A percentile compares a stretch with the other conserved stretches of the same genome.
These are phyloP conservation scores for Styela plicata DNA, from an alignment of 23 tunicate genomes.

Conservation along the genomic window DNA sequence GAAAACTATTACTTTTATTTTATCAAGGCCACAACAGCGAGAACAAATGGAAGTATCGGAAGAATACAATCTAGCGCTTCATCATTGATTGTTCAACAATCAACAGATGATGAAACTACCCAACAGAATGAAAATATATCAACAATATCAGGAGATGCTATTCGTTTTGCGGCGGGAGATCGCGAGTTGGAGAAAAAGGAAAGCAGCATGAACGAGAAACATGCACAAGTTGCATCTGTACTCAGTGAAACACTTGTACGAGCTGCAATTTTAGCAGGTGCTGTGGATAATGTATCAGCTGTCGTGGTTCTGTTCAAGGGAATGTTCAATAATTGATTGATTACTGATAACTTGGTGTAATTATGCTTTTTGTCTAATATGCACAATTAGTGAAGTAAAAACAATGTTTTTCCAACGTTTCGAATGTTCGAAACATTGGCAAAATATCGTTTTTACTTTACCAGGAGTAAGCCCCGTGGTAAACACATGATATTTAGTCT, in stretches of 20 bases:
- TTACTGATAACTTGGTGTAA: too few species aligned
- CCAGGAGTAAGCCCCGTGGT: too few species aligned
- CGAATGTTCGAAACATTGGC: too few species aligned
- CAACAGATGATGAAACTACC: neutral
- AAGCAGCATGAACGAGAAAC: neutral
- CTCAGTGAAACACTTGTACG: constrained; percentile 58
- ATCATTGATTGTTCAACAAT: neutral
- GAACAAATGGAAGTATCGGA: neutral
- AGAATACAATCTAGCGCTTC: neutral
- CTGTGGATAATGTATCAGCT: constrained; percentile 71
- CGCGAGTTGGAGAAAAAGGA: neutral
- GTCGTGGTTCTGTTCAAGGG: constrained; percentile 62
- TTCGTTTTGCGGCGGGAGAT: neutral
- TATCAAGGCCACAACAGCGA: too few species aligned
- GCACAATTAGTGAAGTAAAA: too few species aligned
- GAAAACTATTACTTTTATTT: too few species aligned
- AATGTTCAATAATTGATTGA: constrained; percentile 1
- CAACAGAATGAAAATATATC: neutral
- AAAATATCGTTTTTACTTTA: too few species aligned
- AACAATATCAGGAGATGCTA: neutral
- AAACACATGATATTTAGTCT: too few species aligned
- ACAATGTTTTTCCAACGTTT: too few species aligned
- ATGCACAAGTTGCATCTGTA: constrained; percentile 21
- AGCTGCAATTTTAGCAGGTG: constrained; percentile 61
- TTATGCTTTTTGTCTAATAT: too few species aligned